Evolutionary conservation across 2,113 vertebrate genomes (phyloP), one percentile per base, ranked within the genome.

Genomic region (Hypocryptadius cinnamomeus): DNA sequence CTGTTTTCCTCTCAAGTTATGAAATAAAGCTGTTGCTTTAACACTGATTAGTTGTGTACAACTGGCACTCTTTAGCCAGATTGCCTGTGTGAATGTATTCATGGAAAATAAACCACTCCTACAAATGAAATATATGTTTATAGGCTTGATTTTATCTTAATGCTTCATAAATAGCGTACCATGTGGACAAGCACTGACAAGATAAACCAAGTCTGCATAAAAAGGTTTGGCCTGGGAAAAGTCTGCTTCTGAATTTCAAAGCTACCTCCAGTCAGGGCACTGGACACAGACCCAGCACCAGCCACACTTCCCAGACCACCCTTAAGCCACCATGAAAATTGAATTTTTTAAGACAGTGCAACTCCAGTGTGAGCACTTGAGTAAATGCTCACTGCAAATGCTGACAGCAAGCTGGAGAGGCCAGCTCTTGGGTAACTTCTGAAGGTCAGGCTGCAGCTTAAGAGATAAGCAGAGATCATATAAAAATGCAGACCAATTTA

Each of bases 111-210:
- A 76, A 85, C 65, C 79, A 80, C 86, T 89, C 95, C 88, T 65
- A 86, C 53, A 89, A 86, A 89, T 47, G 54, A 87, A 92, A 91
- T 78, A 78, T 9, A 79, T 76, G 73, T 90, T 91, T 90, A 87
- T 63, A 92, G 64, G 57, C 15, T 84, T 92, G 97, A 96, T 97
- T 66, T 96, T 96, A 96, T 97, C 93, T 87, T 65, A 51, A 39
- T 21, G 47, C 65, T 84, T 96, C 84, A 79, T 56, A 90, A 94
- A 92, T 72, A 96, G n/a, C 0, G 0, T 37, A 48, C 47, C 69
- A 61, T 37, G 37, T 9, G 15, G 80, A 84, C 94, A 90, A 93
- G 93, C 73, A 80, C 85, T 39, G 68, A 92, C 96, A 97, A 90
- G 96, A 94, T 82, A 80, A 87, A 96, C 95, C 82, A 89, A 95